A percentile compares a stretch with the other conserved stretches of the same genome.
These are phyloP conservation scores for Cataglyphis cursor DNA, from an alignment of 2,888 invertebrate species.

Conservation along the genomic window DNA sequence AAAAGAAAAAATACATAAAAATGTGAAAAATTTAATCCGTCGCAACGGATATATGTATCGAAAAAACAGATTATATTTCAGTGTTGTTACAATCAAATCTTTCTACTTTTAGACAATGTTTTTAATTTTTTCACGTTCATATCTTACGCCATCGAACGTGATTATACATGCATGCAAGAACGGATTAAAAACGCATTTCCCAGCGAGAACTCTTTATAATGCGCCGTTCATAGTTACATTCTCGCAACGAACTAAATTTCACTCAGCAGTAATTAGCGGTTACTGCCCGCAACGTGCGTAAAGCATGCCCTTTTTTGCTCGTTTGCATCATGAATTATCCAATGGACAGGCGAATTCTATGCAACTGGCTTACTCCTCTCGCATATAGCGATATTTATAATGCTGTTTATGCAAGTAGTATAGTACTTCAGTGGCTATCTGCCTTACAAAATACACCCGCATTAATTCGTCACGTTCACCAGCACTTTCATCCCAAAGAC, in stretches of 20 bases:
- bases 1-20: not conserved
- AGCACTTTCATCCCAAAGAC: not conserved
- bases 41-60: not conserved
- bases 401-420: conserved; percentile 17
- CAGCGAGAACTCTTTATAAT: conserved; percentile 8
- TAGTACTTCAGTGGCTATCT: not conserved
- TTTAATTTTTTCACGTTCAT: not conserved
- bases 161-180: not conserved
- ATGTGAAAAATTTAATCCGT: not conserved
- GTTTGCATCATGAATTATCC: conserved; percentile 25
- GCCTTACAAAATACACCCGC: not conserved
- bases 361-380: not conserved
- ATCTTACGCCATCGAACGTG: not conserved
- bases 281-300: conserved; percentile 12
- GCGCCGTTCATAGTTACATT: conserved; percentile 14
- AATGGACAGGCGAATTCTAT: not conserved
- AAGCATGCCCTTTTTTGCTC: not conserved
- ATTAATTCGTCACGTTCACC: conserved; percentile 11
- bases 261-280: conserved; percentile 13
- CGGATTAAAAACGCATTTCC: conserved; percentile 1
- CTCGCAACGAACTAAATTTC: conserved; percentile 23
- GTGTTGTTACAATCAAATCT: not conserved
- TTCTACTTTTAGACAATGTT: not conserved
- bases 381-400: conserved; percentile 26
- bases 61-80: not conserved